Conservation (phyloP, 1,140 invertebrate genomes). For the Ceratosolen solmsi region DNA sequence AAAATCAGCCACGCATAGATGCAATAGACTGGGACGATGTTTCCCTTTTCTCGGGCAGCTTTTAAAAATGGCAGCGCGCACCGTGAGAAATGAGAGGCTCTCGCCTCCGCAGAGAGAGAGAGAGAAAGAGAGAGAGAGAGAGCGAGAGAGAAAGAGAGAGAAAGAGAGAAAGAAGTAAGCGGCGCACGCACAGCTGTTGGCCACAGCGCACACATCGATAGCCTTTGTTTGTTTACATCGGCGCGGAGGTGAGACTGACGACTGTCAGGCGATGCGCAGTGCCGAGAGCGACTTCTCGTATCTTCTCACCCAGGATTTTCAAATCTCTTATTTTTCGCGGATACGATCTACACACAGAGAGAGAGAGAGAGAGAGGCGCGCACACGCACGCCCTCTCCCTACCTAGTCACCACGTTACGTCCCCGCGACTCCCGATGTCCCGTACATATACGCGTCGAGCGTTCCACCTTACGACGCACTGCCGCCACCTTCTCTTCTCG, state of each 20-base stretch:
- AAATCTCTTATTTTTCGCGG: too few relatives aligned
- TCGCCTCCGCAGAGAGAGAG: background rate
- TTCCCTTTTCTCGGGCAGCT: background rate
- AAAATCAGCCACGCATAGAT: background rate
- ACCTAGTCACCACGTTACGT: too few relatives aligned
- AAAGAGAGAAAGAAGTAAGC: too few relatives aligned
- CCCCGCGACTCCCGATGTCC: too few relatives aligned
- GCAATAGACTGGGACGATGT: background rate
- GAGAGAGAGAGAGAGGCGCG: background rate
- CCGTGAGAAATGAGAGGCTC: background rate
- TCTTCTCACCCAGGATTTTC: background rate
- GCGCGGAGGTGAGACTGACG: too few relatives aligned
- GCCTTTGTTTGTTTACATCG: conserved; percentile 51
- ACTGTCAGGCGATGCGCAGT: background rate
- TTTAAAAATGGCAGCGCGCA: conserved; percentile 49
- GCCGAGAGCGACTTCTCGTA: background rate
- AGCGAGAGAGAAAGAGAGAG: too few relatives aligned
- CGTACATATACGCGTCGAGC: too few relatives aligned
- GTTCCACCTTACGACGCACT: too few relatives aligned
- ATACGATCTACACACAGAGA: too few relatives aligned
- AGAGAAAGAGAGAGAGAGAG: too few relatives aligned
- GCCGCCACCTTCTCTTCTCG: too few relatives aligned
- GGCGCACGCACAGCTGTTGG: conserved; percentile 35
- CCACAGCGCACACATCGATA: background rate
- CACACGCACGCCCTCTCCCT: background rate